Evolutionary conservation across 2,113 vertebrate genomes (phyloP), one percentile per base, ranked within the genome.

Genomic region (Mustelus asterias): DNA sequence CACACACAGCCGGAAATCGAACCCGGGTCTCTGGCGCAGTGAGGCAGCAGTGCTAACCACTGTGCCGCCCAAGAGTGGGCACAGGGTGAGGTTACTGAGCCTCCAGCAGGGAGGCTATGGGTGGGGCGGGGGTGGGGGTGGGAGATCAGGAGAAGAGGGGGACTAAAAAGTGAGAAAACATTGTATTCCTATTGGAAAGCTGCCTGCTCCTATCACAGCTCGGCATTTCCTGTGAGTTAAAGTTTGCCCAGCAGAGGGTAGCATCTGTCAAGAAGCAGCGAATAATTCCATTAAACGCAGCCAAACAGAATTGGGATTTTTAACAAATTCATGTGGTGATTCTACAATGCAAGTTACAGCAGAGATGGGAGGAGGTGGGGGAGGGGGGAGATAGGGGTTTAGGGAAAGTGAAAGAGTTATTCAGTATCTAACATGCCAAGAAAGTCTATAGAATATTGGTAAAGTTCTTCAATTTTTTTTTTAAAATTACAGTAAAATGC

Each of bases 361-460:
- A 72, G 26, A 72, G 67, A 33, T 8, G 69, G 44, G 96, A 86
- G 72, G 96, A 96, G 96, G 76, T 58, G 67, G 63, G 41, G 96
- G 22, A 76, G 96, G 63, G 60, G 60, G 9, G 9, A 63, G 63
- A 63, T 14, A 96, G 65, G 96, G 96, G 97, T 96, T 97, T 96
- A 96, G 96, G 96, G 33, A 65, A 89, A 48, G 67, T 37, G 37
- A 29, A 24, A 72, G 44, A 54, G 44, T 95, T 72, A 95, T 95
- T 94, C 94, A 95, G 94, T 72, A 54, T 26, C 26, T 95, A 72
- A 95, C 94, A 95, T 95, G 94, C 94, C 94, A 72, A 76, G 69
- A 95, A 72, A n/a, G 60, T 95, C 94, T 95, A 95, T 95, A 95
- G 94, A 95, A 95, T 95, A 95, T 72, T 37, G 94, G 94, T 95